Percentiles rank a stretch among this genome's conserved stretches.
Conservation (phyloP, 2,113 vertebrate genomes). For the Catharus fuscescens region DNA sequence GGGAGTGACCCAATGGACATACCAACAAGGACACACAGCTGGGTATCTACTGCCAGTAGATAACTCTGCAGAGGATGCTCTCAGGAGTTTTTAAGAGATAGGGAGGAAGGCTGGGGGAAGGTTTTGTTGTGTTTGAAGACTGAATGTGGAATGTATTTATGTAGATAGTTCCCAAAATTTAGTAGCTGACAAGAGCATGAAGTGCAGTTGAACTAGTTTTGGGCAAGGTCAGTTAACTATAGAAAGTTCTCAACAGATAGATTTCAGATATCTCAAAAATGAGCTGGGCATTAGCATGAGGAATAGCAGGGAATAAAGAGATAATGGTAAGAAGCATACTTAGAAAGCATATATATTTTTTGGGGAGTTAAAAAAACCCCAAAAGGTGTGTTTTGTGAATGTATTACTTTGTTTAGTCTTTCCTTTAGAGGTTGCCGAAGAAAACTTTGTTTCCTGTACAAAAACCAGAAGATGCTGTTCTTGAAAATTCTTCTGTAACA, state of each 20-base stretch:
- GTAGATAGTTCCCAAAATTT: neutral
- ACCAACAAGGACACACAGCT: fast-evolving
- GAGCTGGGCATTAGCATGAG: neutral
- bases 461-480: neutral
- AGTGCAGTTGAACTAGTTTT: neutral
- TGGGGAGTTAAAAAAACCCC: fast-evolving
- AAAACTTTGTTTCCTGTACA: neutral
- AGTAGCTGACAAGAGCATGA: neutral
- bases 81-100: neutral
- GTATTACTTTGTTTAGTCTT: neutral
- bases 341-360: neutral
- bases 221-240: neutral
- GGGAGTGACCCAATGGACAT: fast-evolving
- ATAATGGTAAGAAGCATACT: neutral
- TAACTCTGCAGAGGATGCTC: fast-evolving
- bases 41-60: fast-evolving
- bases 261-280: neutral
- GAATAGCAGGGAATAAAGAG: neutral
- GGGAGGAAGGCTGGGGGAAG: neutral
- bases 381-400: neutral
- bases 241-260: neutral
- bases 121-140: neutral
- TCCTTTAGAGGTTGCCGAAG: neutral
- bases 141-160: neutral
- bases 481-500: neutral